Base-by-base conservation (phyloP, 1,140 invertebrate genomes). In the Bursaphelenchus mucronatus region DNA sequence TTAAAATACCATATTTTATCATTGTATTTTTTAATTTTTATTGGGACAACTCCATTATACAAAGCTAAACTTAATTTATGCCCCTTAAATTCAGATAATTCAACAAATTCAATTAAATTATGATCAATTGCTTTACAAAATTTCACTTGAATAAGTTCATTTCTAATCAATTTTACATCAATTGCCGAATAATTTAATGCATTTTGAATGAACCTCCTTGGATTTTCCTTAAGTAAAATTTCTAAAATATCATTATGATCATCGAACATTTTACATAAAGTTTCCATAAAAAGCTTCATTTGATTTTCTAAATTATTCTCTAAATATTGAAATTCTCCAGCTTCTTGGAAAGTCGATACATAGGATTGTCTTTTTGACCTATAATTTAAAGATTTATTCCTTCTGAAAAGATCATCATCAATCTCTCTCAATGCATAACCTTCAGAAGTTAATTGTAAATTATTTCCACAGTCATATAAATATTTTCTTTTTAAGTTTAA, bases 401-500 rank as follows among this genome's bases (percentile, higher is more conserved):
- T 68, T 70, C 58, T 67, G 19, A n/a, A n/a, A n/a, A n/a, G n/a
- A n/a, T 30, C 66, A 57, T 46, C 68, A 47, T 47, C n/a, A 30
- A 66, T 15, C 8, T 3, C 17, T 67, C 41, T 70, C 39, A 68
- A 39, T 9, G 67, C 67, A 63, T 51, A 68, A 3, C 67, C 67
- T 68, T 68, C 67, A 51, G 61, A 64, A 43, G 68, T 68, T 4
- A 69, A 21, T 46, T 66, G 15, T 13, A 68, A 47, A 59, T 43
- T 19, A 7, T 44, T 55, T 46, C 52, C 52, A n/a, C n/a, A n/a
- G n/a, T n/a, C n/a, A n/a, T n/a, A n/a, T n/a, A n/a, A n/a, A n/a
- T n/a, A n/a, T n/a, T n/a, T n/a, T n/a, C n/a, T n/a, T n/a, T n/a
- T n/a, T n/a, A n/a, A n/a, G n/a, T n/a, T n/a, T n/a, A n/a, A n/a